phyloP scores from a whole-genome alignment of 2,888 invertebrate genomes.

The Seira musarum region DNA sequence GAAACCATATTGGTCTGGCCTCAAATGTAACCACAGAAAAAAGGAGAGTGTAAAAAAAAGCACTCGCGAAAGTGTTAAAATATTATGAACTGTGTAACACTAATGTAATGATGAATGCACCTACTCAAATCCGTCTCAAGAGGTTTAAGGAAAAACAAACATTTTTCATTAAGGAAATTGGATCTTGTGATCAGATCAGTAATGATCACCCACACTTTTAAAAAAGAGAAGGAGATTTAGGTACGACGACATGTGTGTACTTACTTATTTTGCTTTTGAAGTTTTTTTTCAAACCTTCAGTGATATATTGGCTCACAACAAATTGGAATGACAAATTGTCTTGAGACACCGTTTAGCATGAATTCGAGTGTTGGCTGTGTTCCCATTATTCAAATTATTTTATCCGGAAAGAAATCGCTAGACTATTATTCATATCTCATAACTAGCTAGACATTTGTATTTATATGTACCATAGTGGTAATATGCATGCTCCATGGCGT shows the following conservation, averaged over 20 bases:
- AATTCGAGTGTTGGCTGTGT: slow-evolving; percentile 4
- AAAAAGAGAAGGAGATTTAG: no score
- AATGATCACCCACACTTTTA: no score
- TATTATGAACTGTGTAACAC: no score
- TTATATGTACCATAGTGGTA: no score
- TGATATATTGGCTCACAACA: background rate
- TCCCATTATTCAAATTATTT: slow-evolving; percentile 19
- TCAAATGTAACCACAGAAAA: background rate
- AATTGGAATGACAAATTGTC: slow-evolving; percentile 11
- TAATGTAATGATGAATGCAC: no score
- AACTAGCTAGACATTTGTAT: no score
- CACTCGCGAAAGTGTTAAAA: no score
- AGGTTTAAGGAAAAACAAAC: background rate
- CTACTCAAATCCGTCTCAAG: background rate
- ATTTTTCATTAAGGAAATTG: background rate
- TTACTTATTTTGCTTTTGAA: background rate
- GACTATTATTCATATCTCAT: no score
- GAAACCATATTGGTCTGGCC: slow-evolving; percentile 8
- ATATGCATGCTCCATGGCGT: no score
- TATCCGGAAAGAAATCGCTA: slow-evolving; percentile 8
- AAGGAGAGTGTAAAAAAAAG: no score
- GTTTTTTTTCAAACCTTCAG: background rate
- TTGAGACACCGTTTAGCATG: slow-evolving; percentile 1
- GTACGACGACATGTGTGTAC: no score
- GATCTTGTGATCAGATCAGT: background rate